Percentiles rank a stretch among this genome's conserved stretches.
These are phyloP conservation scores for Melanotaenia nigrans DNA, from an alignment of 2,797 vertebrate genomes.

Conservation along the genomic window DNA sequence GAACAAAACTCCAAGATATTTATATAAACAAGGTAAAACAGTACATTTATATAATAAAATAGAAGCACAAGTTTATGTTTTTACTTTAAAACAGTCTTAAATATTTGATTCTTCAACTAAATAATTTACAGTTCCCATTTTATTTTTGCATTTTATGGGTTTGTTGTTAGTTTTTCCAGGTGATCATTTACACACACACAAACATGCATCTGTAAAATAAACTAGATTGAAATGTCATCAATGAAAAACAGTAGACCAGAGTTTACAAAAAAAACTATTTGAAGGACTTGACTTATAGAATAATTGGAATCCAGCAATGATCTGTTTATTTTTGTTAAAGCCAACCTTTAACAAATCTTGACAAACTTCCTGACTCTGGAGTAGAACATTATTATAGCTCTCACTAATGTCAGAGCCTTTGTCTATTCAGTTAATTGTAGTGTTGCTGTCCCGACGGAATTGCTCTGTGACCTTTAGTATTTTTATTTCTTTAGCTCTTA, in stretches of 20 bases:
- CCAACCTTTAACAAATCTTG: conserved; percentile 71
- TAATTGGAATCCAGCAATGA: conserved; percentile 41
- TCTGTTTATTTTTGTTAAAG: conserved; percentile 60
- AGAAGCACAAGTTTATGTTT: neutral
- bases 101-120: neutral
- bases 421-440: conserved; percentile 79
- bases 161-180: neutral
- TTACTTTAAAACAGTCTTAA: neutral
- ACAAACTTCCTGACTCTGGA: conserved; percentile 57
- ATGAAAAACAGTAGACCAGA: neutral
- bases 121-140: neutral
- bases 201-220: neutral
- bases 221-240: neutral
- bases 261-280: conserved; percentile 11
- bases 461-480: conserved; percentile 79
- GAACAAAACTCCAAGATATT: conserved; percentile 3
- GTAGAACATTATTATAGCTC: conserved; percentile 70
- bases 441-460: conserved; percentile 74
- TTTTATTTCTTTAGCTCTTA: conserved; percentile 79
- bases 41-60: neutral
- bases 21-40: neutral
- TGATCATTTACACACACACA: neutral
- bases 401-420: conserved; percentile 73
- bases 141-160: neutral
- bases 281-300: conserved; percentile 22